Conservation (phyloP, 2,797 vertebrate species). For the Pipistrellus pipistrellus region DNA sequence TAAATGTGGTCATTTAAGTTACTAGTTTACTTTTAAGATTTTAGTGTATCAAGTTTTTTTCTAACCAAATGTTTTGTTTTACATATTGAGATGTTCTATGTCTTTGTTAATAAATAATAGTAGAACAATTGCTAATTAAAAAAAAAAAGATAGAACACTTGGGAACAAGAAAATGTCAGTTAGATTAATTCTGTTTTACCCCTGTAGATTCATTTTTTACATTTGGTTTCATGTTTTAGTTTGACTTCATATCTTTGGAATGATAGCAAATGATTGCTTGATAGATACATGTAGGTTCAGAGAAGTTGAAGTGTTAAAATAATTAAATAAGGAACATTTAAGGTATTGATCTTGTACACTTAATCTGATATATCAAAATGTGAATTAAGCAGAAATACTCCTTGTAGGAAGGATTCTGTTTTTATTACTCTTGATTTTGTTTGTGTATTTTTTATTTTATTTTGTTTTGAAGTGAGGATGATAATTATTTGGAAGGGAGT, state of each 20-base stretch:
- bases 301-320: constrained; percentile 67
- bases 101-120: constrained; percentile 59
- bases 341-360: constrained; percentile 76
- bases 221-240: constrained; percentile 64
- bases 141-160: constrained; percentile 70
- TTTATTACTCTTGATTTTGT: constrained; percentile 57
- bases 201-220: constrained; percentile 64
- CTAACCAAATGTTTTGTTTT: constrained; percentile 69
- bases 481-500: constrained; percentile 56
- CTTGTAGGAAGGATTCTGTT: constrained; percentile 50
- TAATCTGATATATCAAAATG: constrained; percentile 83
- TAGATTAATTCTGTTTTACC: constrained; percentile 73
- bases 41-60: constrained; percentile 65
- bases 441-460: constrained; percentile 18
- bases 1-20: constrained; percentile 70
- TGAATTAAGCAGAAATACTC: constrained; percentile 84
- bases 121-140: constrained; percentile 63
- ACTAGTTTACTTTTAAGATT: constrained; percentile 65
- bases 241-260: constrained; percentile 76
- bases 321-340: constrained; percentile 67
- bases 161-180: constrained; percentile 79
- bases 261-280: constrained; percentile 72
- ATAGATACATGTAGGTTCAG: constrained; percentile 71
- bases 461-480: constrained; percentile 5
- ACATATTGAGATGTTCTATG: not conserved